Evolutionary conservation across 2,113 vertebrate species (phyloP).

Genomic region (Oreamnos americanus): DNA sequence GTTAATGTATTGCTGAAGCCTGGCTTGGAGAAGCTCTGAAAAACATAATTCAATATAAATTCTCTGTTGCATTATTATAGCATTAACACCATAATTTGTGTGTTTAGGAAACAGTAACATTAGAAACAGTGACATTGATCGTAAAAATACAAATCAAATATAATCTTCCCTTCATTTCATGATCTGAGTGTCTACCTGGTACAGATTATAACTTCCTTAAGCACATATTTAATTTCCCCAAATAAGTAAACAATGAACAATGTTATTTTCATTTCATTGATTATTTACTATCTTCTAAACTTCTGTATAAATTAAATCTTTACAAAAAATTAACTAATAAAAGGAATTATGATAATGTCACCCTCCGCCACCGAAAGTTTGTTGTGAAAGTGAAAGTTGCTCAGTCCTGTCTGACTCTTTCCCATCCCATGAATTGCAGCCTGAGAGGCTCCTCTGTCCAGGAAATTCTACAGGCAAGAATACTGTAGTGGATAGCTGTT

Average conservation of each 20-base stretch:
- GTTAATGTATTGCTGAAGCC: not conserved
- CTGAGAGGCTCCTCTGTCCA: not conserved
- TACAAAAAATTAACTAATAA: not conserved
- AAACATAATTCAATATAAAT: not conserved
- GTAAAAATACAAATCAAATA: not conserved
- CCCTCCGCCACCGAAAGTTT: not conserved
- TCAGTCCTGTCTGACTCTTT: not conserved
- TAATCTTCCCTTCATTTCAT: not conserved
- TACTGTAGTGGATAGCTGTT: not conserved
- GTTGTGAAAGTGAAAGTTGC: not conserved
- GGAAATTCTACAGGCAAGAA: not conserved
- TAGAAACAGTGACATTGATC: not conserved
- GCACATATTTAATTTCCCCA: not conserved
- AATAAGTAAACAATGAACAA: not conserved
- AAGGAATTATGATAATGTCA: not conserved
- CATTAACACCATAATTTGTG: not conserved
- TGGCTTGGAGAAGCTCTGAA: not conserved
- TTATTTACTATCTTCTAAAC: not conserved
- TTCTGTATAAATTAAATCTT: not conserved
- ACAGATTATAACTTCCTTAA: not conserved
- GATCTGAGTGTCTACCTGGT: not conserved
- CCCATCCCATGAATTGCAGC: accelerated
- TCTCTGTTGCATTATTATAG: not conserved
- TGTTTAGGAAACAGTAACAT: not conserved
- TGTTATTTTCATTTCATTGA: not conserved